Conservation (phyloP, 1,140 invertebrate genomes). For the Matsumurasca onukii region DNA sequence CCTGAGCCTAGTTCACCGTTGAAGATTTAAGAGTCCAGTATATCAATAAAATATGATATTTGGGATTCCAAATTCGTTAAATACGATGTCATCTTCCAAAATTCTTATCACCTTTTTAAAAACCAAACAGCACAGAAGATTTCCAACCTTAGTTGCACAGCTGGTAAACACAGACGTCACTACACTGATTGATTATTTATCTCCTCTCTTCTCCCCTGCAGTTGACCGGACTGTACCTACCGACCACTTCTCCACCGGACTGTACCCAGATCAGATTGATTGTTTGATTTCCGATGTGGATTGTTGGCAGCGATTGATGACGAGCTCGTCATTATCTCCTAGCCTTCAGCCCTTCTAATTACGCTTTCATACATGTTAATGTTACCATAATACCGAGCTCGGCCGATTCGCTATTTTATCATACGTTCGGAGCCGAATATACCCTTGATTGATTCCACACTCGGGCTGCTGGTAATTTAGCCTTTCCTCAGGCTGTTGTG, state of each 20-base stretch:
- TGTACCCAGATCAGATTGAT: conserved; percentile 23
- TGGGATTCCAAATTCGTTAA: no score
- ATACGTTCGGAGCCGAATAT: background rate
- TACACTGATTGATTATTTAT: no score
- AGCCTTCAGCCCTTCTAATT: conserved; percentile 25
- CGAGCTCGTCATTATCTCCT: conserved; percentile 15
- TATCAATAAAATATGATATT: no score
- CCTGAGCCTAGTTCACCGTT: no score
- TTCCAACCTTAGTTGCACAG: no score
- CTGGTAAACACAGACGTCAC: no score
- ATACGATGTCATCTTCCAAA: no score
- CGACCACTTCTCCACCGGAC: background rate
- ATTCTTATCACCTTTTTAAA: no score
- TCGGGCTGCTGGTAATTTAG: background rate
- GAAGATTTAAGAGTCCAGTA: no score
- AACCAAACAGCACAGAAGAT: no score
- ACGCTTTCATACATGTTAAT: conserved; percentile 31
- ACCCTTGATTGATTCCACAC: background rate
- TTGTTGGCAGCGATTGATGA: conserved; percentile 17
- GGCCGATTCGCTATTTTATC: conserved; percentile 18
- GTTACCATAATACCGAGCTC: background rate
- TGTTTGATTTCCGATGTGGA: conserved; percentile 19
- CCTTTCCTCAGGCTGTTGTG: background rate
- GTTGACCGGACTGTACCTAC: background rate
- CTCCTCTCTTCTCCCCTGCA: background rate